Base-by-base conservation (phyloP, 2,888 invertebrate genomes). In the Choreutis nemorana region DNA sequence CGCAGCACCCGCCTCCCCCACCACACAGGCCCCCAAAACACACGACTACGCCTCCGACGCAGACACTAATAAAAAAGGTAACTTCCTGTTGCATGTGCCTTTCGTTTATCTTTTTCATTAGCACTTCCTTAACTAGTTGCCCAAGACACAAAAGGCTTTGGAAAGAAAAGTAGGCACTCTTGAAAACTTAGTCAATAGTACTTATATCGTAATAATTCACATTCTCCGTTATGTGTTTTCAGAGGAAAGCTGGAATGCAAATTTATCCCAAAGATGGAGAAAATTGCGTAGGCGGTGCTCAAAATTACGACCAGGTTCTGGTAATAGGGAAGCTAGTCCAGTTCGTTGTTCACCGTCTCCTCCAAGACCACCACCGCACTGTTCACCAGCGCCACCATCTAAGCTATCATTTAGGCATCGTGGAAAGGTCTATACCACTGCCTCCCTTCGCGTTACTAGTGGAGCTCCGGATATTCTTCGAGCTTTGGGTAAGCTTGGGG, bases 201-300 rank as follows among this genome's bases (percentile, higher is more conserved):
- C 14, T 15, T n/a, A n/a, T 26, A n/a, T n/a, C n/a, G n/a, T n/a
- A n/a, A n/a, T n/a, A n/a, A n/a, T n/a, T n/a, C n/a, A n/a, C n/a
- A n/a, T 26, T 30, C 14, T 29, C 26, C 23, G 40, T 83, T n/a
- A n/a, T n/a, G n/a, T n/a, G n/a, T n/a, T n/a, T 81, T 43, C 82
- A 87, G 88, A 88, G 60, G 80, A 87, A 55, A 82, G 84, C 50
- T 87, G 86, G 86, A 88, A 88, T 59, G 87, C 87, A 41, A 87
- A 86, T 53, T 81, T 89, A 40, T 86, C 87, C 27, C 87, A 89
- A 60, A 81, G 87, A 71, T 89, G 89, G 89, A 79, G 87, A 43
- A 84, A 87, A 50, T 71, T 89, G 35, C 82, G 88, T 15, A 81
- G 87, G 33, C 82, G 88, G 43, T 89, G 88, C 58, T 84, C 85